Evolutionary conservation across 2,888 invertebrate genomes (phyloP), one percentile per base, ranked within the genome.

Genomic region (Agrenia bidenticulata): DNA sequence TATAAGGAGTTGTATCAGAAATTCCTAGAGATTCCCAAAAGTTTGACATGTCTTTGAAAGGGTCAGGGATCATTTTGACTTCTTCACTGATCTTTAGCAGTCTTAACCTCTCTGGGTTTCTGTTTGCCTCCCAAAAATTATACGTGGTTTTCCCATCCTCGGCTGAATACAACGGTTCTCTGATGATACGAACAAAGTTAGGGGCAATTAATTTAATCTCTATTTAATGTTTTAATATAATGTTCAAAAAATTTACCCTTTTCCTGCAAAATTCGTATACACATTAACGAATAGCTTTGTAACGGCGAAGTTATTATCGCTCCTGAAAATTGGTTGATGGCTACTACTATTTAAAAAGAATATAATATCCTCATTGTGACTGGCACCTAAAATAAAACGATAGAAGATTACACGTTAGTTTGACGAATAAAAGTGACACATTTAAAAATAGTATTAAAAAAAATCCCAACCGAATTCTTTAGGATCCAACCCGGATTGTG

Each of bases 1-100:
- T 41, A 39, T 45, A 58, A 1, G 61, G 24, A 1, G 62, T 59
- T 15, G 50, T 64, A 24, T 64, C 67, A 27, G 62, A 49, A 37
- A 67, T 53, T 1, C 50, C 50, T 17, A 73, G 39, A 24, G 58
- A 37, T 51, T 70, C 65, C 73, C 73, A 73, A 57, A 73, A 73
- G 15, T 59, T 32, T 1, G 66, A 21, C 2, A 53, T 24, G 7
- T 64, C 37, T 19, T 50, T 56, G 39, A 56, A 61, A 1, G 67
- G 61, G 27, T 68, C 63, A 1, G 59, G 26, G 55, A 69, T 62
- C 70, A 73, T 73, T 65, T 70, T 66, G 1, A 73, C 70, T 51
- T 70, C 68, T 49, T 68, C 54, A 26, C 69, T 65, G 27, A 74
- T 68, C 24, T 66, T 58, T 0, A 74, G 60, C 53, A 65, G 64